Evolutionary conservation across 2,113 vertebrate species (phyloP).

Genomic region (Abramis brama): DNA sequence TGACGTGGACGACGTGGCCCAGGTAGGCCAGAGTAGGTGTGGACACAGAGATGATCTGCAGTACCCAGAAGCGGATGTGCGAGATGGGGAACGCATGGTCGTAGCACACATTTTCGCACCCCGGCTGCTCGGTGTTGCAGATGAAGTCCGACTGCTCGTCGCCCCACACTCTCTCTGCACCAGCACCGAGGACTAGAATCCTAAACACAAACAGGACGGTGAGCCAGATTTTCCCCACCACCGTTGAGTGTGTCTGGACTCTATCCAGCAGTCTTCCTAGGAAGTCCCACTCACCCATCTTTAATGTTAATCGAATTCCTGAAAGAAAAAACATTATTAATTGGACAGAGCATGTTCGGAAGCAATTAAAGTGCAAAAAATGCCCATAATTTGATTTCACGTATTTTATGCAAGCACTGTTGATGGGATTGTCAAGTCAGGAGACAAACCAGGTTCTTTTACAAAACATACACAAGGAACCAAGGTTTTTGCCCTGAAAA

Average conservation of each 20-base stretch:
- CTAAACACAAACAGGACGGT: slow-evolving; percentile 96
- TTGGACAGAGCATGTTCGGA: neutral
- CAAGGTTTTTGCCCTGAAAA: slow-evolving; percentile 62
- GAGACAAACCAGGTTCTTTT: slow-evolving; percentile 22
- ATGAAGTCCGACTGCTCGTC: slow-evolving; percentile 95
- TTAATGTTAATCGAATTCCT: slow-evolving; percentile 27
- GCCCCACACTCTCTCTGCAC: slow-evolving; percentile 92
- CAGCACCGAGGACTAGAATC: slow-evolving; percentile 88
- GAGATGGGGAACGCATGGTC: slow-evolving; percentile 96
- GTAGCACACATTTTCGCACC: slow-evolving; percentile 97
- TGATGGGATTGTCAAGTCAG: slow-evolving; percentile 39
- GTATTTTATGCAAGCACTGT: neutral
- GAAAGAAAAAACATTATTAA: slow-evolving; percentile 2
- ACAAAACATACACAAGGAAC: slow-evolving; percentile 53
- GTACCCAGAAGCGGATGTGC: slow-evolving; percentile 95
- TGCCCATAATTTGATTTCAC: neutral
- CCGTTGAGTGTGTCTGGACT: slow-evolving; percentile 93
- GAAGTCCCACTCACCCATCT: slow-evolving; percentile 97
- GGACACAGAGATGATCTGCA: slow-evolving; percentile 95
- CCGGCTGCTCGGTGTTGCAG: slow-evolving; percentile 95
- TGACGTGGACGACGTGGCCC: slow-evolving; percentile 90
- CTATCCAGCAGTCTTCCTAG: slow-evolving; percentile 92
- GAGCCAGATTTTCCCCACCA: slow-evolving; percentile 97
- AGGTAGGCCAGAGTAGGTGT: slow-evolving; percentile 94
- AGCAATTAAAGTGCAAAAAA: neutral